Conservation (phyloP, 92 coral and sea anemone genomes). For the Phymanthus crucifer region DNA sequence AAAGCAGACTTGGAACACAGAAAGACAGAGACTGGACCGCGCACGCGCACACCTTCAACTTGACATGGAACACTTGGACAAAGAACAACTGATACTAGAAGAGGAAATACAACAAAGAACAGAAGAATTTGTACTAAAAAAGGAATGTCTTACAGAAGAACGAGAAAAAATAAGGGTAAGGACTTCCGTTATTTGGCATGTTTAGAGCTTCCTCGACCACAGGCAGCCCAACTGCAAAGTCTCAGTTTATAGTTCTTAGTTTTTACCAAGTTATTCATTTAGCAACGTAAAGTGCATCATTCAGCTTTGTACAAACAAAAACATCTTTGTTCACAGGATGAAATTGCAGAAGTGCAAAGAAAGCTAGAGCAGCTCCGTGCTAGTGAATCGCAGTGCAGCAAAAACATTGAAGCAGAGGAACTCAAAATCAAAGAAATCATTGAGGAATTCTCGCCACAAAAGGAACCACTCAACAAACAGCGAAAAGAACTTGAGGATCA, state of each 20-base stretch:
- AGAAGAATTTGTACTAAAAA: conserved; percentile 50
- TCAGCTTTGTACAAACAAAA: not conserved
- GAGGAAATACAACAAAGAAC: conserved; percentile 66
- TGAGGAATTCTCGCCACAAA: conserved; percentile 60
- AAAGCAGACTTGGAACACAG: conserved; percentile 63
- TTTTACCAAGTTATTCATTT: too few species aligned
- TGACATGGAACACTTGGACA: conserved; percentile 76
- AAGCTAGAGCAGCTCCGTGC: conserved; percentile 53
- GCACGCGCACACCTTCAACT: conserved; percentile 75
- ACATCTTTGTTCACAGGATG: conserved; percentile 37
- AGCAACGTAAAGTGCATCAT: too few species aligned
- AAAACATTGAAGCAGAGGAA: conserved; percentile 59
- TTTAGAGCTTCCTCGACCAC: not conserved
- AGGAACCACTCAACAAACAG: conserved; percentile 54
- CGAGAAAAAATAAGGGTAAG: conserved; percentile 58
- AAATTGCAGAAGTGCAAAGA: conserved; percentile 68
- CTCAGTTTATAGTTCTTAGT: not conserved
- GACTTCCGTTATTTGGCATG: not conserved
- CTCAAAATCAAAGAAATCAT: conserved; percentile 60
- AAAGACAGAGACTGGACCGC: conserved; percentile 74
- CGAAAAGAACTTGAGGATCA: conserved; percentile 54
- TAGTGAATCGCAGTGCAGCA: conserved; percentile 43
- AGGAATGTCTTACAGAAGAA: conserved; percentile 55
- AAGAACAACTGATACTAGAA: conserved; percentile 57
- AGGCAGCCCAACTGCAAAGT: not conserved